Percentiles rank a stretch among this genome's conserved stretches.
Evolutionary conservation across 2,113 vertebrate species (phyloP).

Genomic region (Rhabdornis inornatus): DNA sequence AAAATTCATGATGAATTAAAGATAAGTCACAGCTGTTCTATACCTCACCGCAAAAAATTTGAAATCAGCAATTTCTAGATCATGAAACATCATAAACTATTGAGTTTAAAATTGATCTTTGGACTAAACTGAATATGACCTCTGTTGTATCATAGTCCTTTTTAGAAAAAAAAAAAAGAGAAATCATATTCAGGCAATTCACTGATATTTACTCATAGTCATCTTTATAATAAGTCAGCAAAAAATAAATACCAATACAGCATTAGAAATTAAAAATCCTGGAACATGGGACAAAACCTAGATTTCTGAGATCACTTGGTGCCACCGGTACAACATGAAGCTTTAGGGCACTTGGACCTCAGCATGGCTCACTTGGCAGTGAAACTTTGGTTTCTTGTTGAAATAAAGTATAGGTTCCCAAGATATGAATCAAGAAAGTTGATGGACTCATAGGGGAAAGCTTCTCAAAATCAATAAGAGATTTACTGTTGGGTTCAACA

Average conservation of each 20-base stretch:
- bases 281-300: background rate
- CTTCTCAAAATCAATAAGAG: constrained; percentile 17
- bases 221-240: background rate
- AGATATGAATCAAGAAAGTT: background rate
- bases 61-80: background rate
- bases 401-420: background rate
- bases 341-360: background rate
- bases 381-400: background rate
- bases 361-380: background rate
- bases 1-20: background rate
- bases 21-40: background rate
- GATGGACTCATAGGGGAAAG: background rate
- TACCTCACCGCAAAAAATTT: background rate
- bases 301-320: background rate
- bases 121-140: background rate
- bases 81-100: background rate
- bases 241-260: background rate
- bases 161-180: background rate
- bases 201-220: constrained; percentile 12
- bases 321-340: background rate
- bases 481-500: background rate
- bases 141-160: background rate
- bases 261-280: background rate
- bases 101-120: background rate
- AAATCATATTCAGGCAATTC: constrained; percentile 14